Evolutionary conservation across 2,888 invertebrate genomes (phyloP).

Genomic region (Abrostola tripartita): DNA sequence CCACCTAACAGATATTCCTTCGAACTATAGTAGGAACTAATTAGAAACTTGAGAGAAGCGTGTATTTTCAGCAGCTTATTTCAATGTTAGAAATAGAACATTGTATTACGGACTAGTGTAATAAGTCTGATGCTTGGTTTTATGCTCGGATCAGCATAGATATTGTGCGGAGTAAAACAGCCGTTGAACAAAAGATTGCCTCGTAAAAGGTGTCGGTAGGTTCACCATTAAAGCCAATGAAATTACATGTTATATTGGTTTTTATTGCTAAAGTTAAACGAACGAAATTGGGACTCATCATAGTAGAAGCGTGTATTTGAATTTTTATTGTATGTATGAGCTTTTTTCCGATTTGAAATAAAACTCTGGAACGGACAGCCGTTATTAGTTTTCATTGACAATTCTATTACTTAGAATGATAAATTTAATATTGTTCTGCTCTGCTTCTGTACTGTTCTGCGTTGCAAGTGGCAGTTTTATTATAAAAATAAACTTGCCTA

Average conservation of each 20-base stretch:
- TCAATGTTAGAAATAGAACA: background rate
- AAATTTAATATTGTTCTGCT: background rate
- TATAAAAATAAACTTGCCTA: background rate
- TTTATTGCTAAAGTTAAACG: constrained; percentile 33
- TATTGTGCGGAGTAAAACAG: constrained; percentile 23
- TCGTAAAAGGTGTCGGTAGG: constrained; percentile 26
- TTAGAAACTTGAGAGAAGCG: no score
- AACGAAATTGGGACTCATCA: constrained; percentile 22
- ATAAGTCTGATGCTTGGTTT: background rate
- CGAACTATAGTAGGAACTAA: no score
- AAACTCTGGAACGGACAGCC: background rate
- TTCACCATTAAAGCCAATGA: constrained; percentile 30
- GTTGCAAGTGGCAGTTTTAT: background rate
- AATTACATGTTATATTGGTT: constrained; percentile 35
- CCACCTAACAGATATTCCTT: no score
- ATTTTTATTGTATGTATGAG: background rate
- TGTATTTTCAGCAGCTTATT: background rate
- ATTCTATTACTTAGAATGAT: background rate
- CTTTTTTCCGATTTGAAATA: background rate
- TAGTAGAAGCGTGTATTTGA: constrained; percentile 3
- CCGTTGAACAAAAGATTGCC: constrained; percentile 23
- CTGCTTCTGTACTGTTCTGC: background rate
- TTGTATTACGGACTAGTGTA: background rate
- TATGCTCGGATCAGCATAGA: constrained; percentile 16
- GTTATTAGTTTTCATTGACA: background rate